phyloP scores from a whole-genome alignment of 2,113 vertebrate species.

The Leiothrix lutea region DNA sequence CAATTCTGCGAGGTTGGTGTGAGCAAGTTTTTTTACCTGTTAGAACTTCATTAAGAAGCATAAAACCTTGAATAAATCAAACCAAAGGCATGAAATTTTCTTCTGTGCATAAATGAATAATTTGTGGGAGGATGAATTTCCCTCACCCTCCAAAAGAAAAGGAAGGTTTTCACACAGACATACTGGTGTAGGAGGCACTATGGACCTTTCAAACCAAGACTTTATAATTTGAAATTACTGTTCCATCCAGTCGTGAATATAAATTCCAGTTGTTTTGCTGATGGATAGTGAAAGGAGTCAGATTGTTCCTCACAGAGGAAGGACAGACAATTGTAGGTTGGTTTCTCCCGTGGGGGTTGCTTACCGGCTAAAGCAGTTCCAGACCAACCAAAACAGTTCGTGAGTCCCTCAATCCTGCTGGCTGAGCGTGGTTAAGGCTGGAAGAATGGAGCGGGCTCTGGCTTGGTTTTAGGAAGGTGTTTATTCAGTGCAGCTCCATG shows the following conservation, averaged over 20 bases:
- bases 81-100: not conserved
- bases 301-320: not conserved
- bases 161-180: not conserved
- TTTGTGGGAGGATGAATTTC: not conserved
- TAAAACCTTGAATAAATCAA: not conserved
- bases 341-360: too few relatives aligned
- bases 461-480: too few relatives aligned
- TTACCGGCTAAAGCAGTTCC: too few relatives aligned
- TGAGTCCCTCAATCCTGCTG: too few relatives aligned
- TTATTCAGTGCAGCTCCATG: too few relatives aligned
- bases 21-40: not conserved
- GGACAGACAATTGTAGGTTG: rapidly evolving
- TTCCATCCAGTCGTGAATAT: not conserved
- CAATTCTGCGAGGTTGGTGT: not conserved
- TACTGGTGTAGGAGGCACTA: not conserved
- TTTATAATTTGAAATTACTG: not conserved
- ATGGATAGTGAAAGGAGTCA: not conserved
- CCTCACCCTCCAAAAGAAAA: rapidly evolving
- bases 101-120: not conserved
- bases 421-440: too few relatives aligned
- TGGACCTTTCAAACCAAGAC: not conserved
- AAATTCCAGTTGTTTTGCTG: not conserved
- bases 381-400: too few relatives aligned
- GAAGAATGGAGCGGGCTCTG: too few relatives aligned
- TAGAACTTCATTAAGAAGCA: not conserved